Evolutionary conservation across 2,113 vertebrate genomes (phyloP).

Genomic region (Sisor rabdophorus): DNA sequence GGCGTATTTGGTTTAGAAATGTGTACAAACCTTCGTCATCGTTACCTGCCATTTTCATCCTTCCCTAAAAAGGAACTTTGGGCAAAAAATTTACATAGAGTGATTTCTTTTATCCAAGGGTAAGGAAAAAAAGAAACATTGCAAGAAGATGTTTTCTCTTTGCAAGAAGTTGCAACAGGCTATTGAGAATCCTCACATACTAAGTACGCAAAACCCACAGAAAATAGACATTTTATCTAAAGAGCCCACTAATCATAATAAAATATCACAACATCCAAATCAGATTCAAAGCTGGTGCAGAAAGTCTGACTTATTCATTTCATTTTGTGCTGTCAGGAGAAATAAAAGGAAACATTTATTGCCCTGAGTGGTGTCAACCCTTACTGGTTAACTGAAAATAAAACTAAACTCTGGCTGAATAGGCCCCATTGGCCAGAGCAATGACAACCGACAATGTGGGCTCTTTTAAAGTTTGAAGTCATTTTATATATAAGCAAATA

Average conservation of each 20-base stretch:
- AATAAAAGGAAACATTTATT: slow-evolving; percentile 63
- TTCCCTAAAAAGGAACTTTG: slow-evolving; percentile 60
- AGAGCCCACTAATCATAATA: background rate
- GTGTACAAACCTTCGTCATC: slow-evolving; percentile 86
- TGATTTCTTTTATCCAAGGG: slow-evolving; percentile 61
- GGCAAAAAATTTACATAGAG: slow-evolving; percentile 58
- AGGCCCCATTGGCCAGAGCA: slow-evolving; percentile 55
- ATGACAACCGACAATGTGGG: slow-evolving; percentile 61
- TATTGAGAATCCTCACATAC: background rate
- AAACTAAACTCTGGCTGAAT: slow-evolving; percentile 54
- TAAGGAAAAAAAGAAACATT: slow-evolving; percentile 30
- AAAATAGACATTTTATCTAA: slow-evolving; percentile 19
- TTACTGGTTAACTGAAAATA: slow-evolving; percentile 51
- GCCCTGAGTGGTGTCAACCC: slow-evolving; percentile 49
- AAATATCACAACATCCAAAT: slow-evolving; percentile 17
- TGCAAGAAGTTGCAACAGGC: background rate
- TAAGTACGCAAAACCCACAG: background rate
- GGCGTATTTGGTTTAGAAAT: slow-evolving; percentile 81
- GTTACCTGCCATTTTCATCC: slow-evolving; percentile 79
- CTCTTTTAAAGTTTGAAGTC: slow-evolving; percentile 59
- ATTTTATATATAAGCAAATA: slow-evolving; percentile 57
- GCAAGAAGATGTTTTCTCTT: background rate
- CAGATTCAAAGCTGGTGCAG: background rate
- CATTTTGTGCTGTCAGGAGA: slow-evolving; percentile 47
- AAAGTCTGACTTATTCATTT: slow-evolving; percentile 34